These are phyloP conservation scores for Cabera pusaria DNA, from an alignment of 2,888 invertebrate genomes.

Conservation along the genomic window DNA sequence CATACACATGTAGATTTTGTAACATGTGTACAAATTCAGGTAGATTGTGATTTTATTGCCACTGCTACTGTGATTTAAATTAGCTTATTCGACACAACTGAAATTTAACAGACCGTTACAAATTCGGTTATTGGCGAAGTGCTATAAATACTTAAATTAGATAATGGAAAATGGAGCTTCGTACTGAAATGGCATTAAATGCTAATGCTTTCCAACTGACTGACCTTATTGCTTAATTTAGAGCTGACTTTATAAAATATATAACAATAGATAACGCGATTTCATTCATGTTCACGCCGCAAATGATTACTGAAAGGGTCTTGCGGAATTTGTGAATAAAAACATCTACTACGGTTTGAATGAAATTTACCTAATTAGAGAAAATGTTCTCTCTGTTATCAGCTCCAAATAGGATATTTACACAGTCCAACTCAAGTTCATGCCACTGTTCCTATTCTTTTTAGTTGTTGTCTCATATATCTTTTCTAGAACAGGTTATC, in stretches of 20 bases:
- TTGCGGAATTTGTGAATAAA: too few species aligned
- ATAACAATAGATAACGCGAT: constrained; percentile 1
- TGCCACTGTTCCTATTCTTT: too few species aligned
- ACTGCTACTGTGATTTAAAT: constrained; percentile 62
- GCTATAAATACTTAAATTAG: constrained; percentile 60
- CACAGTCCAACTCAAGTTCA: too few species aligned
- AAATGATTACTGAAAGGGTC: neutral
- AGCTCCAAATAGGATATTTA: too few species aligned
- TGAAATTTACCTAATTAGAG: too few species aligned
- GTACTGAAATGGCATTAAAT: constrained; percentile 42
- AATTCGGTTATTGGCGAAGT: constrained; percentile 58
- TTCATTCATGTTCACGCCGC: constrained; percentile 1
- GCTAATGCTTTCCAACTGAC: constrained; percentile 35
- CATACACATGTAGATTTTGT: constrained; percentile 61
- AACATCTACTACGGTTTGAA: too few species aligned
- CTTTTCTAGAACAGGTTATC: too few species aligned
- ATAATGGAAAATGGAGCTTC: constrained; percentile 49
- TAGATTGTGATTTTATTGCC: constrained; percentile 57
- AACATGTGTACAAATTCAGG: constrained; percentile 69
- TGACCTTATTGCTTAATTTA: constrained; percentile 26
- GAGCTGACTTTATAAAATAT: constrained; percentile 18
- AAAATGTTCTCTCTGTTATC: too few species aligned
- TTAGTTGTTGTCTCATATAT: too few species aligned
- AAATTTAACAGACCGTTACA: constrained; percentile 70
- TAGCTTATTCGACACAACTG: constrained; percentile 58